Conservation (phyloP, 2,797 vertebrate species). For the Ciconia nigra region DNA sequence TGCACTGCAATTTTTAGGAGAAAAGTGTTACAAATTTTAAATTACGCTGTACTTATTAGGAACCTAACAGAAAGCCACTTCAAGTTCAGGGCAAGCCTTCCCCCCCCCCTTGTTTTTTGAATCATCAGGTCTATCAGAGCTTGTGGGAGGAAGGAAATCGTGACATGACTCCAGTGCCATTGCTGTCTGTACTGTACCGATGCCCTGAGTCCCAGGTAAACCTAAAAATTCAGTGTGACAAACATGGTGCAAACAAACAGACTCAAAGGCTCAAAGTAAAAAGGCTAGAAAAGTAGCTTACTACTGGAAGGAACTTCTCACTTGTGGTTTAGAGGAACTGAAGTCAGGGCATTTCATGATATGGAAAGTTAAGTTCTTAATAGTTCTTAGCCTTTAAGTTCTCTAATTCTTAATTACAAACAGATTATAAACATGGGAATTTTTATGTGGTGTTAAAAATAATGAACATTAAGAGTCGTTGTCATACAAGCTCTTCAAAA, state of each 20-base stretch:
- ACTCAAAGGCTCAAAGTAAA: neutral
- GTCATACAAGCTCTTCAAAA: neutral
- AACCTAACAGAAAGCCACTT: neutral
- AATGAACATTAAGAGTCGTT: neutral
- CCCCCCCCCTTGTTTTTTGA: neutral
- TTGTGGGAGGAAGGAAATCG: neutral
- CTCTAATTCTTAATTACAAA: neutral
- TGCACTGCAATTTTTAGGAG: neutral
- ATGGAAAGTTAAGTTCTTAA: neutral
- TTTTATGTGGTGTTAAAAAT: neutral
- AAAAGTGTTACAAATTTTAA: neutral
- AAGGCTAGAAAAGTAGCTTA: neutral
- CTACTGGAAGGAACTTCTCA: neutral
- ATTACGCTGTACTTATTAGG: neutral
- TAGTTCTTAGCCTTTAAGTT: neutral
- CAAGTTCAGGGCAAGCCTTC: neutral
- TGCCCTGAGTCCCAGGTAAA: neutral
- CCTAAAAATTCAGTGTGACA: neutral
- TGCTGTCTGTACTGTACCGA: neutral
- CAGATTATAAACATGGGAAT: neutral
- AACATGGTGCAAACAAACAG: fast-evolving
- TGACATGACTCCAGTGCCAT: neutral
- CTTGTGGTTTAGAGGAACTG: neutral
- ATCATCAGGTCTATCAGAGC: neutral
- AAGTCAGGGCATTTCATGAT: neutral